A percentile compares a stretch with the other conserved stretches of the same genome.
These are phyloP conservation scores for Rhabdomys dilectus DNA, from an alignment of 2,113 vertebrate genomes.

Conservation along the genomic window DNA sequence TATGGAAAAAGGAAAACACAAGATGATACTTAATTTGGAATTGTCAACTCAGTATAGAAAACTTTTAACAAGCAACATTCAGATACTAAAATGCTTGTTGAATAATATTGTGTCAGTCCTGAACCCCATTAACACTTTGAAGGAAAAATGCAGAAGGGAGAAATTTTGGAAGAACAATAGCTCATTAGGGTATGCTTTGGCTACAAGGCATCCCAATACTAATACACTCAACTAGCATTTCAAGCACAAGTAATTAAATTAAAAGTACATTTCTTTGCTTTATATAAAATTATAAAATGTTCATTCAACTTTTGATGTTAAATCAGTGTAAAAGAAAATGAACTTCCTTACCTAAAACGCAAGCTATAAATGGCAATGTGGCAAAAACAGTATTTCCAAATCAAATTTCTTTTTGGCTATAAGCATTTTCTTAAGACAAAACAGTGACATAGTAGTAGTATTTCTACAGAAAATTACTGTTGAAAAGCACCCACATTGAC, in stretches of 20 bases:
- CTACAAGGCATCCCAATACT: slow-evolving; percentile 58
- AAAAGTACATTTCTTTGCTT: slow-evolving; percentile 57
- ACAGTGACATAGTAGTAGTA: slow-evolving; percentile 18
- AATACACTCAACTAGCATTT: slow-evolving; percentile 55
- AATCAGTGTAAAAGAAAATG: slow-evolving; percentile 62
- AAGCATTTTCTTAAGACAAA: slow-evolving; percentile 45
- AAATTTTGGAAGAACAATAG: slow-evolving; percentile 54
- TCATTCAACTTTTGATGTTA: slow-evolving; percentile 54
- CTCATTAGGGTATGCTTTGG: slow-evolving; percentile 34
- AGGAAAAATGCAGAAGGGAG: slow-evolving; percentile 39
- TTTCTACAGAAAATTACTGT: slow-evolving; percentile 46
- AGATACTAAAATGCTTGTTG: slow-evolving; percentile 44
- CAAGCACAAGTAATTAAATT: slow-evolving; percentile 49
- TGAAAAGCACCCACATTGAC: background rate
- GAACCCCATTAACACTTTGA: slow-evolving; percentile 51
- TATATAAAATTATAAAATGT: slow-evolving; percentile 61
- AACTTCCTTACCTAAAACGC: slow-evolving; percentile 30
- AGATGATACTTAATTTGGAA: slow-evolving; percentile 86
- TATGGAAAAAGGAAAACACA: slow-evolving; percentile 85
- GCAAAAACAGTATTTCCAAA: slow-evolving; percentile 62
- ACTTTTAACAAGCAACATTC: slow-evolving; percentile 81
- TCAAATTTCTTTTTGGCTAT: slow-evolving; percentile 34
- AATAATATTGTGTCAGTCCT: slow-evolving; percentile 68
- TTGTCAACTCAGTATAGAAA: slow-evolving; percentile 84
- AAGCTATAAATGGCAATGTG: slow-evolving; percentile 49